Conservation (phyloP, 2,888 invertebrate species). For the Drosophila atripex region DNA sequence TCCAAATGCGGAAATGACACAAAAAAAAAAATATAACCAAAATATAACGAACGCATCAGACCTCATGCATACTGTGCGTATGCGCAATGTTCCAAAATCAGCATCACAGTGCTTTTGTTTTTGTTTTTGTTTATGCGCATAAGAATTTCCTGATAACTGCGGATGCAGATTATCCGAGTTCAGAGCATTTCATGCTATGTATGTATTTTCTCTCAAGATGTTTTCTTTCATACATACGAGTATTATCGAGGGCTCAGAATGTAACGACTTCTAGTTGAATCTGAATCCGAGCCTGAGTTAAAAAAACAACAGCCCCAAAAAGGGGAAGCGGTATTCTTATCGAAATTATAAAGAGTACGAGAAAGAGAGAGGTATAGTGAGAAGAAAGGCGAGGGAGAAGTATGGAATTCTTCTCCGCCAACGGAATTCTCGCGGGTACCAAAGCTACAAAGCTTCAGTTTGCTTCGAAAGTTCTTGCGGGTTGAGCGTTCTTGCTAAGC, state of each 20-base stretch:
- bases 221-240: neutral
- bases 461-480: neutral
- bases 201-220: neutral
- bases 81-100: slow-evolving; percentile 17
- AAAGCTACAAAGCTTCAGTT: slow-evolving; percentile 6
- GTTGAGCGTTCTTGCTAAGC: neutral
- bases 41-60: slow-evolving; percentile 1
- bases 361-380: neutral
- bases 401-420: neutral
- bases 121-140: slow-evolving; percentile 20
- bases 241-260: neutral
- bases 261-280: slow-evolving; percentile 1
- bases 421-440: neutral
- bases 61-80: slow-evolving; percentile 19
- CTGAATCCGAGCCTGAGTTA: neutral
- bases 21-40: slow-evolving; percentile 6
- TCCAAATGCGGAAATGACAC: slow-evolving; percentile 39
- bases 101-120: slow-evolving; percentile 7
- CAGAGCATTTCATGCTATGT: slow-evolving; percentile 7
- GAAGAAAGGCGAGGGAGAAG: neutral
- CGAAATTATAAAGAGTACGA: neutral
- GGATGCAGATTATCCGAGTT: slow-evolving; percentile 10
- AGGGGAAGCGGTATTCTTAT: slow-evolving; percentile 2
- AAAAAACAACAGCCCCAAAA: slow-evolving; percentile 4
- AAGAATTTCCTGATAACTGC: slow-evolving; percentile 12